Evolutionary conservation across 2,888 invertebrate species (phyloP), one percentile per base, ranked within the genome.

Genomic region (Mythimna pallens): DNA sequence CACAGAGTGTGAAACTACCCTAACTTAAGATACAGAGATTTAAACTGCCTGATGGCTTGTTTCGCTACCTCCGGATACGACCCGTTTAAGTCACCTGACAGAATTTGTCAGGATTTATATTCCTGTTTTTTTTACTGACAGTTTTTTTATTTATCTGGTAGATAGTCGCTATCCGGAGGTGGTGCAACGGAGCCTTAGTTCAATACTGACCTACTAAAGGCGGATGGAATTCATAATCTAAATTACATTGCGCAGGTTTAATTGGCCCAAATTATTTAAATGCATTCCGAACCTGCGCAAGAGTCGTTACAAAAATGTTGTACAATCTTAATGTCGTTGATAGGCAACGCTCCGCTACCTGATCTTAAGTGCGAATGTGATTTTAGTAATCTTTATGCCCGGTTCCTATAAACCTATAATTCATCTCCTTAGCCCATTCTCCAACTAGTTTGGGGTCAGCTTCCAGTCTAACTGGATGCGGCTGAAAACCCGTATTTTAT

Each of bases 1-100:
- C 96, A 93, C 72, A 88, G 94, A 79, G 92, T 96, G 55, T 96
- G 92, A 93, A 67, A 54, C 66, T 40, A 69, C 43, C 63, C 59
- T 70, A 47, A 64, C 2, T 20, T 74, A 73, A 77, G 70, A 72
- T 62, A 73, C 63, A 83, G 73, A 85, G 78, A 86, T 81, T 82
- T 62, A 65, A 71, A 65, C 82, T 78, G 74, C 82, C 70, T 73
- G 66, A 61, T 12, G 12, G 36, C 54, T 17, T 55, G 74, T 62
- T 80, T 47, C 30, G 59, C 54, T 59, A 71, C 6, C 62, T 7
- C 30, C 80, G 14, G 6, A 47, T 54, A 47, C 47, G 9, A 9
- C 5, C 9, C 5, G 17, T 0, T 47, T 17, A 47, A 47, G 47
- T 47, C 47, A 47, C 20, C 7, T 17, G 17, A 47, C 17, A 47